Evolutionary conservation across 2,888 invertebrate genomes (phyloP), one percentile per base, ranked within the genome.

Genomic region (Drosophila austrosaltans): DNA sequence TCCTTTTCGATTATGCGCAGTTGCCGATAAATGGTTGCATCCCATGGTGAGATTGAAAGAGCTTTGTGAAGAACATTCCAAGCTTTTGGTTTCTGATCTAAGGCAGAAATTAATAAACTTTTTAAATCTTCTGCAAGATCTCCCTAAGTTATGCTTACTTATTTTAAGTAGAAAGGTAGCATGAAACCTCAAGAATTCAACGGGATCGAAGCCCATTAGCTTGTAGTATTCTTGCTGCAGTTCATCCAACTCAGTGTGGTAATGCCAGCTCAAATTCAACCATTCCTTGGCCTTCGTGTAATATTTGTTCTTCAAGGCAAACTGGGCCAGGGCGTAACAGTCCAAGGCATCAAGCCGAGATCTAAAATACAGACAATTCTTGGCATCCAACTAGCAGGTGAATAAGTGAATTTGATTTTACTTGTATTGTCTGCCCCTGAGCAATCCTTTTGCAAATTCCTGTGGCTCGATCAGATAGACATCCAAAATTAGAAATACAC

Each of bases 371-470:
- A 53, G 7, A 7, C 0, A 40, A 42, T 7, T n/a, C 7, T 5
- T 12, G 39, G 2, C 10, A 39, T 1, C 25, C 22, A 1, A 0
- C 2, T 4, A 3, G 12, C 4, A 10, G n/a, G 1, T 2, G 30
- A 10, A 20, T 20, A 48, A 25, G 36, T 10, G 36, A 36, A 36
- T 36, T 36, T 36, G 36, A 8, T 8, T 36, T 48, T 39, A 69
- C 69, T 62, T 57, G 25, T 69, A 62, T 56, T 65, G 57, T 25
- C n/a, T 62, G 36, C 62, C 69, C 53, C 40, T 20, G 8, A 69
- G 53, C 48, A 69, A 22, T 3, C 69, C 69, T n/a, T 32, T 16
- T 12, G 56, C 48, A 16, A 69, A 32, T 1, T 69, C 69, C 0
- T 44, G 12, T 12, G 61, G 39, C 25, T 28, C 7, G 6, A 69